Evolutionary conservation across 1,140 invertebrate species (phyloP).

Genomic region (Acyrthosiphon pisum): DNA sequence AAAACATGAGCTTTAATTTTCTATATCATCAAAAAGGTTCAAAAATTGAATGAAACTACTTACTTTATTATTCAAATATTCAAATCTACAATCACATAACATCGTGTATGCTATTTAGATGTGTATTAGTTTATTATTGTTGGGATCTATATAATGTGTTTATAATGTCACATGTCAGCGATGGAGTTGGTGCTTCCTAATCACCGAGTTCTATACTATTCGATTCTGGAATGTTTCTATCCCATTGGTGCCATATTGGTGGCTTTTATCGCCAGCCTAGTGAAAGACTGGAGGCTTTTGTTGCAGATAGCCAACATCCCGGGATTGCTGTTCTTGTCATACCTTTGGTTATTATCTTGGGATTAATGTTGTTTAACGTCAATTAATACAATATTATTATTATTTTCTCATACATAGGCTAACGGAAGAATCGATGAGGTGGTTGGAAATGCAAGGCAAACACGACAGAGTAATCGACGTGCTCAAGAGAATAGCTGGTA

Average conservation of each 20-base stretch:
- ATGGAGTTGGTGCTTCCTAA: conserved; percentile 78
- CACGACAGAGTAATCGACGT: conserved; percentile 66
- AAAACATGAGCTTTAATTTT: neutral
- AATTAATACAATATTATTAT: neutral
- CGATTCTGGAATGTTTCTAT: conserved; percentile 73
- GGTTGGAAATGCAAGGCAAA: conserved; percentile 68
- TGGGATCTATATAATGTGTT: conserved; percentile 50
- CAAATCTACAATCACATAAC: neutral
- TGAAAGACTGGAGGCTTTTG: conserved; percentile 47
- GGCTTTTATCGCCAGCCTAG: conserved; percentile 70
- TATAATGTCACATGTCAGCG: conserved; percentile 64
- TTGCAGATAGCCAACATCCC: conserved; percentile 64
- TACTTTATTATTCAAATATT: neutral
- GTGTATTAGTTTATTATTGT: neutral
- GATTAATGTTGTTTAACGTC: neutral
- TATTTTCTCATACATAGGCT: conserved; percentile 63
- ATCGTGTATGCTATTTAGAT: neutral
- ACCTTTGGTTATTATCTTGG: conserved; percentile 22
- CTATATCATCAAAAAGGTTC: neutral
- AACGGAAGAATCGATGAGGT: conserved; percentile 71
- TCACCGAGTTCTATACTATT: conserved; percentile 75
- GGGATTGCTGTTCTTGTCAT: conserved; percentile 21
- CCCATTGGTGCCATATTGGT: conserved; percentile 74
- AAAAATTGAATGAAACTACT: neutral
- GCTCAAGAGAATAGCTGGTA: conserved; percentile 66